A percentile compares a stretch with the other conserved stretches of the same genome.
phyloP scores from a whole-genome alignment of 2,113 vertebrate genomes.

The sheep (Ovis aries) region ARS-UI_Ramb_v3.0 NC_056058.1:29257501-29258000 shows the following conservation, averaged over 20 bases:
- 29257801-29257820: background rate
- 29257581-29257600: background rate
- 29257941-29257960: background rate
- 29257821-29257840: background rate
- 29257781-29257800: background rate
- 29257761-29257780: background rate
- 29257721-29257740: background rate
- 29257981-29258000: background rate
- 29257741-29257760: background rate
- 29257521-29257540: background rate
- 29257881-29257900: background rate
- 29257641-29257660: background rate
- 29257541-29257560: background rate
- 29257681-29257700: background rate
- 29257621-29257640: background rate
- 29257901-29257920: background rate
- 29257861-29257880: background rate
- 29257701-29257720: background rate
- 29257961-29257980: background rate
- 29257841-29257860: background rate
- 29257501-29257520: accelerated
- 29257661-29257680: background rate
- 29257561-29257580: background rate
- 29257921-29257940: background rate
- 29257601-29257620: background rate